These are phyloP conservation scores for Mesochorus sp. DNA, from an alignment of 2,888 invertebrate species.

Conservation along the genomic window DNA sequence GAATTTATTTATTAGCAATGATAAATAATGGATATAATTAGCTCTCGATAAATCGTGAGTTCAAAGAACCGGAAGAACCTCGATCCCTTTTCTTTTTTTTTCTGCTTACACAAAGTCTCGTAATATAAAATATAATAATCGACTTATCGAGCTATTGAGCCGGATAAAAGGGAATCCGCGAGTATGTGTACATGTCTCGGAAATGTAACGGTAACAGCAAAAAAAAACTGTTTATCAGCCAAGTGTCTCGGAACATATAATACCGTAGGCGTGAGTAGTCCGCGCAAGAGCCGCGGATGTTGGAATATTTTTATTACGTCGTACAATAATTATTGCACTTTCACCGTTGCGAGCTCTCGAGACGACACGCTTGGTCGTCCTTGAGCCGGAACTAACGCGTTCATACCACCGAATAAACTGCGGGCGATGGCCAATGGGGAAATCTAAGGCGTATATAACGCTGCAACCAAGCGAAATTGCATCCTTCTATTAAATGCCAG, in stretches of 20 bases:
- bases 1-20: background rate
- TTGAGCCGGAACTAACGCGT: slow-evolving; percentile 60
- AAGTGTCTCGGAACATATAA: slow-evolving; percentile 38
- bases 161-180: background rate
- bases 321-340: slow-evolving; percentile 75
- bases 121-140: slow-evolving; percentile 28
- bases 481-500: too few species aligned
- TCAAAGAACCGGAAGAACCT: background rate
- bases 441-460: slow-evolving; percentile 7
- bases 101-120: background rate
- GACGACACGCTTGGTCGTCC: slow-evolving; percentile 71
- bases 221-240: slow-evolving; percentile 53
- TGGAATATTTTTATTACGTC: slow-evolving; percentile 76
- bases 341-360: slow-evolving; percentile 69
- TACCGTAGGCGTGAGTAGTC: slow-evolving; percentile 23
- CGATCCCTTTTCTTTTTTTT: slow-evolving; percentile 1
- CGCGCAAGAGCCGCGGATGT: slow-evolving; percentile 66
- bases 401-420: slow-evolving; percentile 32
- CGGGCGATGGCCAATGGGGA: background rate
- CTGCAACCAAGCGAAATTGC: background rate
- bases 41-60: slow-evolving; percentile 7
- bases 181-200: background rate
- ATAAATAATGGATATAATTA: slow-evolving; percentile 9
- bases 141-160: background rate
- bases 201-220: slow-evolving; percentile 21